Evolutionary conservation across 2,797 vertebrate species (phyloP).

Genomic region (Acomys russatus): DNA sequence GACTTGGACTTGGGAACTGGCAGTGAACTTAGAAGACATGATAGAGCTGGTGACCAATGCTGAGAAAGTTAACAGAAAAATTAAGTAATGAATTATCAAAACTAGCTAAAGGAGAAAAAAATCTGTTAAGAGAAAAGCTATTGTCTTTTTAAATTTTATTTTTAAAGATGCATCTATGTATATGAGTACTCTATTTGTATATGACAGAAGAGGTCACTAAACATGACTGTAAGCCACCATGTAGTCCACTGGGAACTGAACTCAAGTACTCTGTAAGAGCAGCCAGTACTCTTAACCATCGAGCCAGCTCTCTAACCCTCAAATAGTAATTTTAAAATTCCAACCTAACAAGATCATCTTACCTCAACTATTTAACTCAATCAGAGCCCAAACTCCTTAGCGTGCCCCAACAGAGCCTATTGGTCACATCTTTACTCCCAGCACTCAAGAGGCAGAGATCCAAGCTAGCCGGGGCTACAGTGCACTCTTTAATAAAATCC

Average conservation of each 20-base stretch:
- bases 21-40: not conserved
- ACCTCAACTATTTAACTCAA: not conserved
- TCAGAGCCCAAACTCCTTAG: not conserved
- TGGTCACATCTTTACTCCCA: not conserved
- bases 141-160: too few species aligned
- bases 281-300: too few species aligned
- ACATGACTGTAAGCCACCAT: too few species aligned
- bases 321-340: conserved; percentile 2
- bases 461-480: not conserved
- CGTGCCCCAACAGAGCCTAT: not conserved
- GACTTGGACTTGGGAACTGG: not conserved
- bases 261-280: too few species aligned
- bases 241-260: too few species aligned
- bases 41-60: not conserved
- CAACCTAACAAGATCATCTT: conserved; percentile 3
- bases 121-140: conserved; percentile 35
- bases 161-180: too few species aligned
- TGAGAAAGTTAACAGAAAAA: conserved; percentile 10
- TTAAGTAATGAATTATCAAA: not conserved
- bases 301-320: not conserved
- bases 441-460: not conserved
- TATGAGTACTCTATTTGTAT: too few species aligned
- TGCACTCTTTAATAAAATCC: not conserved
- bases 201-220: too few species aligned
- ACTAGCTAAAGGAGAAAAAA: not conserved